A percentile compares a stretch with the other conserved stretches of the same genome.
These are phyloP conservation scores for Allolobophora icterica DNA, from an alignment of 2,888 invertebrate species.

Conservation along the genomic window DNA sequence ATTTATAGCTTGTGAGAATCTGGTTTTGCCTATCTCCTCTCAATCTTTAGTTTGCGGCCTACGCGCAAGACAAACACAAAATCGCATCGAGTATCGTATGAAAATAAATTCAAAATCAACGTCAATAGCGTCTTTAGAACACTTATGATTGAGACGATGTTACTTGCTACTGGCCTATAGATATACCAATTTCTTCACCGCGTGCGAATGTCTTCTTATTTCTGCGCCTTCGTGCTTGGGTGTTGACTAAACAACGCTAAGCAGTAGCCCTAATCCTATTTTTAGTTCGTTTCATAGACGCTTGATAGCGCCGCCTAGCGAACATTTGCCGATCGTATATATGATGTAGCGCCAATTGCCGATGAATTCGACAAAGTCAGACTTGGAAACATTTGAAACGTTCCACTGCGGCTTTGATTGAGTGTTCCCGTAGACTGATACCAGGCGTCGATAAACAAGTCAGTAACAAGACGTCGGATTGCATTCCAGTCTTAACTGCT, in stretches of 20 bases:
- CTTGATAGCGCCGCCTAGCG: background rate
- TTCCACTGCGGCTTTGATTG: too few relatives aligned
- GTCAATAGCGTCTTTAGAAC: background rate
- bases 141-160: background rate
- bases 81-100: constrained; percentile 2
- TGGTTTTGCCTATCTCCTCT: background rate
- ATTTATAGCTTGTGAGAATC: background rate
- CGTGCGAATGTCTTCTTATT: background rate
- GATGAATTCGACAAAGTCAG: too few relatives aligned
- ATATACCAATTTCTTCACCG: background rate
- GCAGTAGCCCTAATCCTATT: background rate
- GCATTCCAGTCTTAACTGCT: too few relatives aligned
- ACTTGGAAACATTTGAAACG: too few relatives aligned
- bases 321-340: too few relatives aligned
- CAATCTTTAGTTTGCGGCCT: background rate
- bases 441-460: too few relatives aligned
- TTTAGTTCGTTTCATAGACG: background rate
- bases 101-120: background rate
- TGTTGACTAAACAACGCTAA: background rate
- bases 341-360: too few relatives aligned
- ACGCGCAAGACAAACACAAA: background rate
- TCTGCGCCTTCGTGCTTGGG: background rate
- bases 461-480: too few relatives aligned
- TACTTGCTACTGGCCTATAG: background rate
- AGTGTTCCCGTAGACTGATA: too few relatives aligned